Conservation (phyloP, 2,797 vertebrate species). For the Arrhamphus sclerolepis region DNA sequence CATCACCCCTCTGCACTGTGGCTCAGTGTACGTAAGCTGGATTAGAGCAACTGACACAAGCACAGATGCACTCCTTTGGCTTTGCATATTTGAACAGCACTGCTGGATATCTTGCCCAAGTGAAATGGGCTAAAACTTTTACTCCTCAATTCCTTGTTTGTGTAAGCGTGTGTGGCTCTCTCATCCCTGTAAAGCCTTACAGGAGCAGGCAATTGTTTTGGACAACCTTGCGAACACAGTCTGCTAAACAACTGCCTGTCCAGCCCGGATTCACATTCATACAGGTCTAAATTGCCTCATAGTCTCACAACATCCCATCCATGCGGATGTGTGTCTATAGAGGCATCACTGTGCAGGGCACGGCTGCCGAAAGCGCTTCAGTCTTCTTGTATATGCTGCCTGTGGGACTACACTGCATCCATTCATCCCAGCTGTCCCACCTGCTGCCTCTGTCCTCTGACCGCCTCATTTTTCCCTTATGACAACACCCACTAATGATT, state of each 20-base stretch:
- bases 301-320: conserved; percentile 27
- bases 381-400: conserved; percentile 55
- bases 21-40: conserved; percentile 63
- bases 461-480: conserved; percentile 34
- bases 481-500: conserved; percentile 61
- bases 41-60: conserved; percentile 59
- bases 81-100: conserved; percentile 58
- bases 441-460: conserved; percentile 52
- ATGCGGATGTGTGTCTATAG: conserved; percentile 55
- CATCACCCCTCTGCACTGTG: conserved; percentile 38
- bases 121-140: conserved; percentile 55
- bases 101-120: conserved; percentile 43
- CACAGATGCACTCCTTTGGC: conserved; percentile 45
- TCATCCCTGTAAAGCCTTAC: conserved; percentile 47
- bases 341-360: conserved; percentile 64
- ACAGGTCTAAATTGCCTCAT: conserved; percentile 49
- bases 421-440: conserved; percentile 70
- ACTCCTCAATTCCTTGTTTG: conserved; percentile 43
- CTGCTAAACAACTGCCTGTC: conserved; percentile 36
- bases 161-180: conserved; percentile 13
- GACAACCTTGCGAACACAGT: conserved; percentile 27
- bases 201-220: conserved; percentile 43
- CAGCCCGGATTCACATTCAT: conserved; percentile 32
- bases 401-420: conserved; percentile 63
- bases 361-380: conserved; percentile 56